phyloP scores from a whole-genome alignment of 2,888 invertebrate species.

The Xanthostigma xanthostigma region DNA sequence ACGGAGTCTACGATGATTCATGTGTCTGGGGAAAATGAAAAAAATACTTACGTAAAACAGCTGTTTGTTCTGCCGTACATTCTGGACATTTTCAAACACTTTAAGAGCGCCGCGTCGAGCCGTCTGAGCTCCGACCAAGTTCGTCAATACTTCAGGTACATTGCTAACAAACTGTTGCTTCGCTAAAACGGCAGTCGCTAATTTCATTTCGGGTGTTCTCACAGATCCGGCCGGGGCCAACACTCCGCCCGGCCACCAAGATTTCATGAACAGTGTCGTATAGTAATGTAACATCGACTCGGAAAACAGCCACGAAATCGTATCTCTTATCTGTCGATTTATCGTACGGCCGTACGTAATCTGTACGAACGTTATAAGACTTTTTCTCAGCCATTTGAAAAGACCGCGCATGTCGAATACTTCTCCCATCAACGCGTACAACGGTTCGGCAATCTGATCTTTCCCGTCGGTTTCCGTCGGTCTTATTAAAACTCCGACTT shows the following conservation, averaged over 20 bases:
- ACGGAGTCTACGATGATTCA: background rate
- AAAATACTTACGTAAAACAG: constrained; percentile 66
- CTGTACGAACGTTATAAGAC: constrained; percentile 81
- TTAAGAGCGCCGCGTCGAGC: constrained; percentile 72
- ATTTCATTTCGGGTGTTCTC: constrained; percentile 46
- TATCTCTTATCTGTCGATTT: constrained; percentile 79
- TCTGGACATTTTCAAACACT: constrained; percentile 74
- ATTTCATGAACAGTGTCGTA: constrained; percentile 64
- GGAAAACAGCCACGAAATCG: constrained; percentile 72
- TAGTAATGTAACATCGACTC: constrained; percentile 87
- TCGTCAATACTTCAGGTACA: constrained; percentile 64
- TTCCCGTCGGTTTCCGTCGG: constrained; percentile 44
- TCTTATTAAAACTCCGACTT: constrained; percentile 25
- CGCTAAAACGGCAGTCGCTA: constrained; percentile 54
- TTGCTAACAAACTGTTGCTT: constrained; percentile 52
- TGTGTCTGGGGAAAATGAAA: background rate
- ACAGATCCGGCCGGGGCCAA: constrained; percentile 38
- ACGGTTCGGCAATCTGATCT: constrained; percentile 79
- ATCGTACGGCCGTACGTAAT: constrained; percentile 85
- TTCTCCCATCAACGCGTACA: constrained; percentile 77
- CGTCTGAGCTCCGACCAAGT: constrained; percentile 72
- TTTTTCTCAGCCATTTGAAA: constrained; percentile 74
- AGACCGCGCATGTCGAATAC: constrained; percentile 82
- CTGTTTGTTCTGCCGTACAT: constrained; percentile 76
- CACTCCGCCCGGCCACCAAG: constrained; percentile 83